Base-by-base conservation (phyloP, 2,113 vertebrate species). In the Coryphaenoides rupestris region DNA sequence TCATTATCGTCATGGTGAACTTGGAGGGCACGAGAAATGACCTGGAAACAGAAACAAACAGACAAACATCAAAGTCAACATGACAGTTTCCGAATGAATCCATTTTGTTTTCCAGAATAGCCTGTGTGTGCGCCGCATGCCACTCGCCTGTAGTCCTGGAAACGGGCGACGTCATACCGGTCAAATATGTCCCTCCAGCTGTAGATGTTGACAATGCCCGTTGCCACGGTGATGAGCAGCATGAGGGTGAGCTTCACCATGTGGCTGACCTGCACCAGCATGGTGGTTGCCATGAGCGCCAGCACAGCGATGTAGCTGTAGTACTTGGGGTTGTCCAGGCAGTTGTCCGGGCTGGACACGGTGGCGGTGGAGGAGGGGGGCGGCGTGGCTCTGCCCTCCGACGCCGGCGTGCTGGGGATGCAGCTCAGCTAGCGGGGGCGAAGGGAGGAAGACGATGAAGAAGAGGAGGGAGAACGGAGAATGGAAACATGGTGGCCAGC, bases 221-320 rank as follows among this genome's bases (percentile, higher is more conserved):
- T 88, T 0, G 91, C 86, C 16, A 84, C 84, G 0, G 90, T 92
- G 88, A 96, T 93, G 54, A 95, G 88, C 72, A 98, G 82, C 96
- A 98, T 98, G 73, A 98, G 92, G 0, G 94, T 95, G 62, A 98
- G 89, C 82, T 98, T 98, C 70, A 98, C 96, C 96, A 98, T 98
- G 91, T 98, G 96, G 88, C 96, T 98, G 89, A 98, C 96, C 81
- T 98, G 96, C 66, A 98, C 96, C 87, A 98, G 87, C 96, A 98
- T 98, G 82, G 94, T 95, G 78, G 93, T 94, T 68, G 94, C 95
- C 45, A 98, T 92, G 55, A 98, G 90, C 0, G 94, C 93, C 71
- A 98, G 78, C 40, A 96, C 89, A 0, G 94, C 90, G 0, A 96
- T 88, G 57, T 93, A 96, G 87, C 84, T 96, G 90, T 95, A 98